Percentiles rank a stretch among this genome's conserved stretches.
These are phyloP conservation scores for Rhynchopsitta pachyrhyncha DNA, from an alignment of 2,113 vertebrate genomes.

Conservation along the genomic window DNA sequence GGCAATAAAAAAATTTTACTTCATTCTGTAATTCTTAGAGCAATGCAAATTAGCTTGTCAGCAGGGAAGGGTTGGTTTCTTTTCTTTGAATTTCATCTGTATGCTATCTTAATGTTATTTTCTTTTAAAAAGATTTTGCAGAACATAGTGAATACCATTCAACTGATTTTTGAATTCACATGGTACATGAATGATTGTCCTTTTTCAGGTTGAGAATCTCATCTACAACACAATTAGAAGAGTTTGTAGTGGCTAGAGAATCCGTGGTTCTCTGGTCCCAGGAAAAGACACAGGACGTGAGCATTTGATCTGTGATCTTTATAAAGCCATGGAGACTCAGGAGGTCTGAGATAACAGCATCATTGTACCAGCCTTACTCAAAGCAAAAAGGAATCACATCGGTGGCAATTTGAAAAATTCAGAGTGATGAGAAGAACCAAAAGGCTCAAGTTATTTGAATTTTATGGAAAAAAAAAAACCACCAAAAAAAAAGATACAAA, in stretches of 20 bases:
- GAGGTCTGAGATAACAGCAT: neutral
- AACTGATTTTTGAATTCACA: neutral
- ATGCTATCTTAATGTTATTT: neutral
- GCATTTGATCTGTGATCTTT: neutral
- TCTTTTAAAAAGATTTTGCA: neutral
- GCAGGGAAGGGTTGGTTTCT: conserved; percentile 3
- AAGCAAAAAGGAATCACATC: neutral
- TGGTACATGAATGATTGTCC: neutral
- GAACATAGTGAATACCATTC: neutral
- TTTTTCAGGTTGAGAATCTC: neutral
- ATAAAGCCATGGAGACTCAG: neutral
- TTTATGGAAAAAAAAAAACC: neutral
- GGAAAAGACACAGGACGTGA: neutral
- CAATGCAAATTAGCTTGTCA: conserved; percentile 35
- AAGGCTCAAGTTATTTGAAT: neutral
- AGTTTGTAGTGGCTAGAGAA: neutral
- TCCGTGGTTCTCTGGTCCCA: neutral
- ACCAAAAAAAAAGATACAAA: neutral
- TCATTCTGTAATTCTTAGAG: conserved; percentile 38
- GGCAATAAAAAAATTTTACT: conserved; percentile 50
- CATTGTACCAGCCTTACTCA: neutral
- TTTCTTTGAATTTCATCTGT: conserved; percentile 5
- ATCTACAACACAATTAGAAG: neutral
- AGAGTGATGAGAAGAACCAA: accelerated
- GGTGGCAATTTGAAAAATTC: neutral